Evolutionary conservation across 2,888 invertebrate species (phyloP).

Genomic region (Sympetrum striolatum): DNA sequence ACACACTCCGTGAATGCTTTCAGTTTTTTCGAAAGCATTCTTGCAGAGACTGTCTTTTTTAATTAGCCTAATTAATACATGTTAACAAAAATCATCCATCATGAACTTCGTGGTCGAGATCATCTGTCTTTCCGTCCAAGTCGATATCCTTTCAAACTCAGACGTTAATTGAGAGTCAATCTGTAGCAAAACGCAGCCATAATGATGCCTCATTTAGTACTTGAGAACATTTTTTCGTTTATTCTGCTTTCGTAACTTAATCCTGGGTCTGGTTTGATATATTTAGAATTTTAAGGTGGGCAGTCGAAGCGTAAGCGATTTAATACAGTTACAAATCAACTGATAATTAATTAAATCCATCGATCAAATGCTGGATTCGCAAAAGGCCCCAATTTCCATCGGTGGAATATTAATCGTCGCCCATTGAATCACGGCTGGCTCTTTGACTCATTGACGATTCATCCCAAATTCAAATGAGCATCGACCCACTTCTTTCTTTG

Average conservation of each 20-base stretch:
- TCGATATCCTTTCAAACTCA: background rate
- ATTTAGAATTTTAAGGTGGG: background rate
- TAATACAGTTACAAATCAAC: background rate
- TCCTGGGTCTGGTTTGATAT: background rate
- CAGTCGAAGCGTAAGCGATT: background rate
- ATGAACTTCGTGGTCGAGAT: too few relatives aligned
- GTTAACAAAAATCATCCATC: too few relatives aligned
- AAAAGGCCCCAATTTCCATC: background rate
- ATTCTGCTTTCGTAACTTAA: background rate
- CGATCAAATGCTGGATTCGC: background rate
- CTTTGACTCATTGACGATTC: background rate
- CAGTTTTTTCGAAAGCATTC: too few relatives aligned
- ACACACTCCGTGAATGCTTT: too few relatives aligned
- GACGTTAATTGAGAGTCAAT: background rate
- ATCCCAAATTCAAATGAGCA: background rate
- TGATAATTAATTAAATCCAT: constrained; percentile 4
- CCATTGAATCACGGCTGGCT: constrained; percentile 3
- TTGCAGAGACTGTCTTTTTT: too few relatives aligned
- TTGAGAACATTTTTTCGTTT: background rate
- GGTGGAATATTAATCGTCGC: constrained; percentile 5
- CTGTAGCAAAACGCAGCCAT: too few relatives aligned
- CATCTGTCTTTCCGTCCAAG: too few relatives aligned
- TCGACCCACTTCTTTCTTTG: background rate
- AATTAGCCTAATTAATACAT: too few relatives aligned
- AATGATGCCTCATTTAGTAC: background rate